Conservation (phyloP, 2,113 vertebrate species). For the Hippolais icterina region DNA sequence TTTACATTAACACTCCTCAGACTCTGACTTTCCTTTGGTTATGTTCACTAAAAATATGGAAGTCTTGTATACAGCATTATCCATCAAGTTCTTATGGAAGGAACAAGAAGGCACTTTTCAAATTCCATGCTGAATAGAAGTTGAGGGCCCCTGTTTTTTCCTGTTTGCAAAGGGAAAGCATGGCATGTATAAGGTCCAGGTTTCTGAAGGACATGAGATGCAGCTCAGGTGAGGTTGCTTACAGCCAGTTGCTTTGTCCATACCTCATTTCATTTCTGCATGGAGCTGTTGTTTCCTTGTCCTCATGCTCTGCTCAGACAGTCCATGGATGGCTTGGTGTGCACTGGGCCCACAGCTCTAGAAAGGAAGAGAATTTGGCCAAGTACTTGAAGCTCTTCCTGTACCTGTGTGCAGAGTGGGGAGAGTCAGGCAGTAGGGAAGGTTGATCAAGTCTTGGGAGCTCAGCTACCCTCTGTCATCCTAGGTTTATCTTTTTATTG, state of each 20-base stretch:
- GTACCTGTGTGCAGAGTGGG: neutral
- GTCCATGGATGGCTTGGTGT: neutral
- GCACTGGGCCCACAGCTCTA: fast-evolving
- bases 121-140: neutral
- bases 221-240: neutral
- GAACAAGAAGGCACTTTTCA: neutral
- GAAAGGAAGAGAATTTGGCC: neutral
- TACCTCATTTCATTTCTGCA: neutral
- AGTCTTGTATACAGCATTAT: neutral
- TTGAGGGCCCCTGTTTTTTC: neutral
- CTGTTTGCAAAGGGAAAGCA: neutral
- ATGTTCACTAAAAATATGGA: neutral
- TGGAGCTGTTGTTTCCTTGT: neutral
- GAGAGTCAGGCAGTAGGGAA: neutral
- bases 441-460: neutral
- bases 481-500: neutral
- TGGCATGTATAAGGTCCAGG: fast-evolving
- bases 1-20: neutral
- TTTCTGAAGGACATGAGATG: neutral
- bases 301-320: fast-evolving
- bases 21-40: neutral
- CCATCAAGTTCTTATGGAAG: neutral
- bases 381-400: neutral
- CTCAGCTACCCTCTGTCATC: neutral
- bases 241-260: neutral